Evolutionary conservation across 2,113 vertebrate genomes (phyloP), one percentile per base, ranked within the genome.

Genomic region (Alectura lathami): DNA sequence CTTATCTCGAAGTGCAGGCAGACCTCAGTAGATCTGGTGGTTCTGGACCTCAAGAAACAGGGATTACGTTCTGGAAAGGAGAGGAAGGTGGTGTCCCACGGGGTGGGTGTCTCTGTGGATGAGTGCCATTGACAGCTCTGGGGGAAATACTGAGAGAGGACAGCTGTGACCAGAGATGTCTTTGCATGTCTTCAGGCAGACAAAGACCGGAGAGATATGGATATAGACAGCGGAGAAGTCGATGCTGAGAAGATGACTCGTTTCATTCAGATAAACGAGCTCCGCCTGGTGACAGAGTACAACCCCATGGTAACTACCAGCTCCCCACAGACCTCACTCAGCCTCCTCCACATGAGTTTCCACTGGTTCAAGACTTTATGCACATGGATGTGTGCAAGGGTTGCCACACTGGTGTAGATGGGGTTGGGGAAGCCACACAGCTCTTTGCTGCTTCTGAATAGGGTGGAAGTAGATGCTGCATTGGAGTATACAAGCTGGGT

Each of bases 261-360:
- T 50, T 99, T 99, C 27, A 62, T 99, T 87, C 96, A 83, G 47
- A 97, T 98, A 36, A 98, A 99, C 2, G 98, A 98, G 72, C 83
- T 99, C 24, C 98, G 90, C 56, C 97, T 98, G 96, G 97, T 99
- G 94, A 99, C 99, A 11, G 99, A 99, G 36, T 99, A 99, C 96
- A 98, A 97, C 80, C 97, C 98, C 91, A 94, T 97, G 98, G 99
- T 99, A 98, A 98, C 38, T 26, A 79, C 11, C 34, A 86, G 8
- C 36, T 78, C 59, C 72, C 47, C 8, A 0, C 45, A 5, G 4
- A n/a, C n/a, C n/a, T n/a, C 1, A 1, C 60, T n/a, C 45, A 32
- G 29, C 43, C 32, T 69, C 26, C 26, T 40, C 8, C 45, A 64
- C 30, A 9, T 5, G 32, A 15, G 16, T 0, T 5, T 59, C n/a